Conservation (phyloP, 2,888 invertebrate genomes). For the Rhogogaster chlorosoma region DNA sequence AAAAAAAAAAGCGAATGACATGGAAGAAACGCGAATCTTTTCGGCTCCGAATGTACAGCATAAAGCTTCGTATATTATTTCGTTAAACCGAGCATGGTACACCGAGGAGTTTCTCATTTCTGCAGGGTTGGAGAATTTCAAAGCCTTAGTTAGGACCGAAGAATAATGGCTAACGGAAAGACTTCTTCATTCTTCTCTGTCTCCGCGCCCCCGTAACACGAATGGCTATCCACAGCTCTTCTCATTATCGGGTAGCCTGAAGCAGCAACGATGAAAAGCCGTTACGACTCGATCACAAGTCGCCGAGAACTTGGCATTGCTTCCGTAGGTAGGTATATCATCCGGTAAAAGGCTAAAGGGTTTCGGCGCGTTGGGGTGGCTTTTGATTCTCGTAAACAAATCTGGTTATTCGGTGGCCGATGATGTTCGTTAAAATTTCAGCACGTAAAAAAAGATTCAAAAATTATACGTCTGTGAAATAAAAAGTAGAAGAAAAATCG, state of each 20-base stretch:
- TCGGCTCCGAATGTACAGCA: not conserved
- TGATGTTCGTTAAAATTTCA: not conserved
- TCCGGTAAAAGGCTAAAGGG: not conserved
- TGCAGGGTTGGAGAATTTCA: constrained; percentile 11
- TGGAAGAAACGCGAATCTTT: not conserved
- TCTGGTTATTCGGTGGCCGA: not conserved
- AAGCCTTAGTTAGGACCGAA: not conserved
- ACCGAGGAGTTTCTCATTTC: not conserved
- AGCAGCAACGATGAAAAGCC: constrained; percentile 25
- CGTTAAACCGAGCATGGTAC: constrained; percentile 19
- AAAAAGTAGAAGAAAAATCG: no score
- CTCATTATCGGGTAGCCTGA: constrained; percentile 23
- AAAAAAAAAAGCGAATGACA: not conserved
- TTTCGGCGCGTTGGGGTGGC: not conserved
- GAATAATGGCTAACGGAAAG: constrained; percentile 35
- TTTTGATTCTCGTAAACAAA: not conserved
- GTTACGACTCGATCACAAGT: constrained; percentile 9
- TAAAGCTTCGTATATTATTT: not conserved
- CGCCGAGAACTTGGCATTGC: not conserved
- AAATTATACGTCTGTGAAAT: not conserved
- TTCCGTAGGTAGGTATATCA: constrained; percentile 13
- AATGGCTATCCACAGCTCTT: constrained; percentile 16
- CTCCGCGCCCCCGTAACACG: constrained; percentile 20
- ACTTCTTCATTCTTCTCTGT: constrained; percentile 11
- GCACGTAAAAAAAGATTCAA: not conserved